Base-by-base conservation (phyloP, 2,888 invertebrate genomes). In the Zootermopsis nevadensis region DNA sequence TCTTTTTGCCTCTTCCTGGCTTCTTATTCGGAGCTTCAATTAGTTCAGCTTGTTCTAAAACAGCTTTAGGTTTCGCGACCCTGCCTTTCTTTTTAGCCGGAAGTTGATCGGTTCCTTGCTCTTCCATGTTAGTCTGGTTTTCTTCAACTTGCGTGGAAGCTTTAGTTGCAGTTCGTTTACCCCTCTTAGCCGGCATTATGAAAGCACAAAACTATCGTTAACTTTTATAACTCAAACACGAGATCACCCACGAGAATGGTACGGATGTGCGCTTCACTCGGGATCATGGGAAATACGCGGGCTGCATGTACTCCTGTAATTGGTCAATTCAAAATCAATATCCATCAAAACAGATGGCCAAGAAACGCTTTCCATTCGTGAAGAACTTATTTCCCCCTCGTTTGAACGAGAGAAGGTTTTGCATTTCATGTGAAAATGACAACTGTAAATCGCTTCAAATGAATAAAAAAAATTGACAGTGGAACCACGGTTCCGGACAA, bases 141-240 rank as follows among this genome's bases (percentile, higher is more conserved):
- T 76, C 82, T 66, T 60, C 69, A 42, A 38, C 69, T n/a, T 69
- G 31, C 12, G 15, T n/a, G 0, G 33, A 3, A 55, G 12, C 12
- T 55, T 76, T 77, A 15, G 77, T 38, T 77, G 48, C 77, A 0
- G 27, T 24, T 8, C 67, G 66, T n/a, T 80, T 80, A 19, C 55
- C 80, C 31, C 76, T 82, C 22, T 55, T 55, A 22, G 53, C 82
- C n/a, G 82, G 82, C 82, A 82, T 82, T 76, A 6, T 82, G n/a
- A 42, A 31, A 3, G 27, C 33, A 53, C 53, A 53, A 53, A 53
- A 10, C 53, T 15, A 38, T 7, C 38, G 10, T 10, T 15, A 10
- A 53, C 19, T 10, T 10, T 19, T 24, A 53, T 22, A 10, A 53
- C 35, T 12, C 27, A 31, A 72, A 15, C 60, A 27, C 80, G 66